Conservation (phyloP, 2,113 vertebrate genomes). For the Chlorodrepanis virens region DNA sequence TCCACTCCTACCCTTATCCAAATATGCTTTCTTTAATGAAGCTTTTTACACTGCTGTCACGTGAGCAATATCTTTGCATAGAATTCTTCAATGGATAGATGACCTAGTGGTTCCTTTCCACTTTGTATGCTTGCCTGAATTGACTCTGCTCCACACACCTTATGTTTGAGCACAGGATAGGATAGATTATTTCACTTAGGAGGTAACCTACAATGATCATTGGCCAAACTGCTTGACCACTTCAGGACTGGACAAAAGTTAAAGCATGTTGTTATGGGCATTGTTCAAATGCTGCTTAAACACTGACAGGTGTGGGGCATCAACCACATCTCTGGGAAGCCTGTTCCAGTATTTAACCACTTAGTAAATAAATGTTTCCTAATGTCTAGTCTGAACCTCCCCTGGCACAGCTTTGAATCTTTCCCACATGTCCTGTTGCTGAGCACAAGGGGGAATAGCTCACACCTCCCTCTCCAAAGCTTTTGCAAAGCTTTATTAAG, state of each 20-base stretch:
- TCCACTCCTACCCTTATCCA: background rate
- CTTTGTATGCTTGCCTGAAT: background rate
- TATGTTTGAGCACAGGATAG: background rate
- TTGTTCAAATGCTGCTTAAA: background rate
- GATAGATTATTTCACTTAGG: background rate
- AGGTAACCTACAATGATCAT: fast-evolving
- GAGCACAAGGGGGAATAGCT: background rate
- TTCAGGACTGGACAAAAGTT: background rate
- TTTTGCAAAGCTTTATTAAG: background rate
- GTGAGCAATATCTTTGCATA: background rate
- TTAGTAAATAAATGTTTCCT: background rate
- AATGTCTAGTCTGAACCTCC: background rate
- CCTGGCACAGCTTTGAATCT: background rate
- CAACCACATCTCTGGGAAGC: background rate
- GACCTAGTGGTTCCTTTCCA: background rate
- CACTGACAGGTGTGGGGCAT: background rate
- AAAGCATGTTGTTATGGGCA: background rate
- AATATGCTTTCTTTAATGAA: background rate
- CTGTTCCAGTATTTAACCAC: background rate
- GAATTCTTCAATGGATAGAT: background rate
- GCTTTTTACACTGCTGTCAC: background rate
- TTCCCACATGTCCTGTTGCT: fast-evolving
- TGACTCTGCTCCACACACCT: background rate
- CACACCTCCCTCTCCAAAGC: background rate
- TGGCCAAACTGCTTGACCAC: background rate